These are phyloP conservation scores for Cremastobaeus sp. DNA, from an alignment of 2,888 invertebrate genomes.

Conservation along the genomic window DNA sequence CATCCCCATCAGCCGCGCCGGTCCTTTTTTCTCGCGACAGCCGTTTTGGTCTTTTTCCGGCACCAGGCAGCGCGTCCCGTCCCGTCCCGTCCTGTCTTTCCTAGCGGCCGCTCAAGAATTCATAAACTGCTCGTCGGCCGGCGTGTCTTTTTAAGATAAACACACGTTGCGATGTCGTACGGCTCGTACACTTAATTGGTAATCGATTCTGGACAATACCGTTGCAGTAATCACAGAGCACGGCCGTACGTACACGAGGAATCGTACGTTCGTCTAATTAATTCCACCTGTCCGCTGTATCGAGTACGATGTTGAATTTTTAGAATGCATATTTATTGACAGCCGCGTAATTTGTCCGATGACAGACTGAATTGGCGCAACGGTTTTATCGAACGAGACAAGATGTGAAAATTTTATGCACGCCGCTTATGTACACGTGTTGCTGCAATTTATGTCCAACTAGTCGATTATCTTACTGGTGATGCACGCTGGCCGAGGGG, in stretches of 20 bases:
- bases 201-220: slow-evolving; percentile 38
- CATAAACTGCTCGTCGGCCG: slow-evolving; percentile 47
- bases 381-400: slow-evolving; percentile 13
- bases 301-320: slow-evolving; percentile 17
- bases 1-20: slow-evolving; percentile 13
- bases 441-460: neutral
- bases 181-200: slow-evolving; percentile 30
- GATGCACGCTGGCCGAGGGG: neutral
- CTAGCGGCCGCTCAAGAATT: slow-evolving; percentile 61
- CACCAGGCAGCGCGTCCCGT: slow-evolving; percentile 23
- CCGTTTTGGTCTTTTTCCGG: slow-evolving; percentile 17
- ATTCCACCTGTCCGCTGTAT: slow-evolving; percentile 35
- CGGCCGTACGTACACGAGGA: neutral
- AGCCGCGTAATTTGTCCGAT: slow-evolving; percentile 16
- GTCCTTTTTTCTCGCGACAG: slow-evolving; percentile 17
- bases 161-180: slow-evolving; percentile 34
- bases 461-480: slow-evolving; percentile 1
- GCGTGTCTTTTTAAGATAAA: slow-evolving; percentile 24
- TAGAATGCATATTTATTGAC: slow-evolving; percentile 20
- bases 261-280: slow-evolving; percentile 30
- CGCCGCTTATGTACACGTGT: slow-evolving; percentile 2
- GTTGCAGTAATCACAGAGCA: slow-evolving; percentile 31
- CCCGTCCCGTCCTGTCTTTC: slow-evolving; percentile 13
- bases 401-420: slow-evolving; percentile 16
- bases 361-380: slow-evolving; percentile 18